Evolutionary conservation across 2,888 invertebrate genomes (phyloP).

Genomic region (Lissonota sp.): DNA sequence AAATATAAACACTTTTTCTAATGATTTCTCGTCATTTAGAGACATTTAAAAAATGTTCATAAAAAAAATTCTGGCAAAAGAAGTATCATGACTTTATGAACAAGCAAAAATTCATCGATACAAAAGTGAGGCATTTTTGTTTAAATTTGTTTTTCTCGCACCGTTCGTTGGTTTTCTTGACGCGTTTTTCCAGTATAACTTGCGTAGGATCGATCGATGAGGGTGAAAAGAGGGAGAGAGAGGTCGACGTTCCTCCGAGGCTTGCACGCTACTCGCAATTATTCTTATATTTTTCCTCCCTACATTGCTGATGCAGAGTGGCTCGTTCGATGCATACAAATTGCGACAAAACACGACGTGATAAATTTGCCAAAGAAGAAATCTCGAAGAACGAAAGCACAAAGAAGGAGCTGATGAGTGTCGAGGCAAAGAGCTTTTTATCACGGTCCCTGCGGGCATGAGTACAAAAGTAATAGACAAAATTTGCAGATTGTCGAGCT

Average conservation of each 20-base stretch:
- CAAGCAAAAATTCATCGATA: background rate
- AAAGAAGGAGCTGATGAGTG: background rate
- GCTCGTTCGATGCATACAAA: background rate
- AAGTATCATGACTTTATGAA: no score
- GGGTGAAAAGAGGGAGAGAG: background rate
- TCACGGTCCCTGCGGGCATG: conserved; percentile 13
- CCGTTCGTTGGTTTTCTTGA: conserved; percentile 27
- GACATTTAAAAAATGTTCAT: no score
- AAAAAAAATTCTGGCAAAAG: no score
- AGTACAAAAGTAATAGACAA: conserved; percentile 46
- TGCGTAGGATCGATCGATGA: conserved; percentile 47
- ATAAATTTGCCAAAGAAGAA: conserved; percentile 6
- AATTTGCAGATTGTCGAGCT: conserved; percentile 27
- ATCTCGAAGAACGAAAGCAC: background rate
- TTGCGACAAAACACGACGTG: background rate
- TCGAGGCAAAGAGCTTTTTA: background rate
- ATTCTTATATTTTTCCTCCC: background rate
- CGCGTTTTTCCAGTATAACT: conserved; percentile 49
- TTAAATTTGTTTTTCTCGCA: conserved; percentile 23
- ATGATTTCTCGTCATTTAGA: no score
- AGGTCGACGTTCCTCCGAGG: conserved; percentile 20
- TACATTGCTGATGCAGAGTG: background rate
- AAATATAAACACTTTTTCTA: no score
- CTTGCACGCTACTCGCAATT: conserved; percentile 7
- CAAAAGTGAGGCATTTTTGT: background rate